These are phyloP conservation scores for Caenorhabditis panamensis DNA, from an alignment of 2,888 invertebrate genomes.

Conservation along the genomic window DNA sequence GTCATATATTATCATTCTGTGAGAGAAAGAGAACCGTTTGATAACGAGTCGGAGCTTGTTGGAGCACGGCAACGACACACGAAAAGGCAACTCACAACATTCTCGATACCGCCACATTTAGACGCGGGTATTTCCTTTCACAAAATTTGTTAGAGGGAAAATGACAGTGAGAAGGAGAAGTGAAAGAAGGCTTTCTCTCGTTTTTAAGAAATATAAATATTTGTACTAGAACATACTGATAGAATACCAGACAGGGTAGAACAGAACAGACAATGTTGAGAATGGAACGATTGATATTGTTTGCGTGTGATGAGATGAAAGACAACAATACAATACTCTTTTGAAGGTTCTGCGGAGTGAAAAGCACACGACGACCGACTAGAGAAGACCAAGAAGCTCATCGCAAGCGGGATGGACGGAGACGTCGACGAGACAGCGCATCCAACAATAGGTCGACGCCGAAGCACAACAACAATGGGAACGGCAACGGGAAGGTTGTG, in stretches of 20 bases:
- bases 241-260: neutral
- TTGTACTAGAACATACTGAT: slow-evolving; percentile 25
- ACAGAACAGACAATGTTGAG: neutral
- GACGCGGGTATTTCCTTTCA: neutral
- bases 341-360: slow-evolving; percentile 46
- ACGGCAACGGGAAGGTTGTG: slow-evolving; percentile 51
- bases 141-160: slow-evolving; percentile 7
- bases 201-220: slow-evolving; percentile 41
- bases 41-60: slow-evolving; percentile 18
- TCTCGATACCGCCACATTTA: slow-evolving; percentile 17
- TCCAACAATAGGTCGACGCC: slow-evolving; percentile 28
- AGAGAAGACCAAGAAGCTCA: slow-evolving; percentile 41
- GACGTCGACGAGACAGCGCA: slow-evolving; percentile 26
- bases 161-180: neutral
- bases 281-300: slow-evolving; percentile 28
- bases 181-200: slow-evolving; percentile 4
- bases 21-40: slow-evolving; percentile 13
- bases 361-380: slow-evolving; percentile 27
- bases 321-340: slow-evolving; percentile 12
- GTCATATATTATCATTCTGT: slow-evolving; percentile 47
- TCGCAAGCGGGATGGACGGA: slow-evolving; percentile 16
- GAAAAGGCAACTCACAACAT: slow-evolving; percentile 13
- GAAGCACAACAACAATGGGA: slow-evolving; percentile 33
- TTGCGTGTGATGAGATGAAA: slow-evolving; percentile 24
- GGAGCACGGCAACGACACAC: slow-evolving; percentile 16